Evolutionary conservation across 2,888 invertebrate species (phyloP).

Genomic region (Aproaerema taeniolella): DNA sequence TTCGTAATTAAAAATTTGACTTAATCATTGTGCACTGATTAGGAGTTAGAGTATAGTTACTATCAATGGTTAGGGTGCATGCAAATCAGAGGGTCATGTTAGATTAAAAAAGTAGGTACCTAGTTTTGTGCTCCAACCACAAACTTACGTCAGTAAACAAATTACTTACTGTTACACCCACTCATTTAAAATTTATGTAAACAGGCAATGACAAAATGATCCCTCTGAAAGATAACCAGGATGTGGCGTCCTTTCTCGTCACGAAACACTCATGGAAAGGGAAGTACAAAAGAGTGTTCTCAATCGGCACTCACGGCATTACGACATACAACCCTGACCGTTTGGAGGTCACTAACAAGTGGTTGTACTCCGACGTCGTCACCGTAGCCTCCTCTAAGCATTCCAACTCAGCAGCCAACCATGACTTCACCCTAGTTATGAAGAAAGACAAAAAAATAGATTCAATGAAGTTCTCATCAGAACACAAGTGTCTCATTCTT

Average conservation of each 20-base stretch:
- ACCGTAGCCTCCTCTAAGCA: conserved; percentile 80
- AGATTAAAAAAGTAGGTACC: too few relatives aligned
- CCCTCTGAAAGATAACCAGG: conserved; percentile 94
- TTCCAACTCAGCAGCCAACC: conserved; percentile 70
- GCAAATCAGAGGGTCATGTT: too few relatives aligned
- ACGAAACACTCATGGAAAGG: conserved; percentile 99
- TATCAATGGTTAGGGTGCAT: too few relatives aligned
- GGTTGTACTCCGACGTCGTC: conserved; percentile 90
- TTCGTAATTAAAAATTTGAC: background rate
- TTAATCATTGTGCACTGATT: too few relatives aligned
- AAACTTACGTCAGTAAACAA: too few relatives aligned
- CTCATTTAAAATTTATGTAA: too few relatives aligned
- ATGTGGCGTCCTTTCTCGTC: conserved; percentile 97
- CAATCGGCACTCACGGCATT: conserved; percentile 95
- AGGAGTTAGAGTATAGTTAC: too few relatives aligned
- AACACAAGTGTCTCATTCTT: conserved; percentile 93
- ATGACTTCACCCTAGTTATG: conserved; percentile 89
- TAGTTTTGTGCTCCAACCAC: too few relatives aligned
- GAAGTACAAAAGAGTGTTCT: conserved; percentile 98
- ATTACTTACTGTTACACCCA: too few relatives aligned
- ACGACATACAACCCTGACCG: conserved; percentile 94
- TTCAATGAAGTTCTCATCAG: conserved; percentile 97
- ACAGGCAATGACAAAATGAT: conserved; percentile 83
- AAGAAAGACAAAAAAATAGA: conserved; percentile 94
- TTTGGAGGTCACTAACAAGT: conserved; percentile 89